Base-by-base conservation (phyloP, 2,888 invertebrate genomes). In the Agonopterix alstromeriana region DNA sequence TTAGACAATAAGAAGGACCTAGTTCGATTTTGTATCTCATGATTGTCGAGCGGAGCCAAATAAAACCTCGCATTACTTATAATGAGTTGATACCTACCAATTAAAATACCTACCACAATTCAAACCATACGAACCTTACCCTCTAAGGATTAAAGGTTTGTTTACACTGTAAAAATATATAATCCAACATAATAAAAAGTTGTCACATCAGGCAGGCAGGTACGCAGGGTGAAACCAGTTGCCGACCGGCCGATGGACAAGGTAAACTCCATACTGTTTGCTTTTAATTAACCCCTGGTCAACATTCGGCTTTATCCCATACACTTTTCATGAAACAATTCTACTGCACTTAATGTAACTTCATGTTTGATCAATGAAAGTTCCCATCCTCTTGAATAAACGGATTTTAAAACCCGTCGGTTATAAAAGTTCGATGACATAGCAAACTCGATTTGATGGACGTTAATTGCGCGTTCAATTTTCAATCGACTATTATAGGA, bases 271-370 rank as follows among this genome's bases (percentile, higher is more conserved):
- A 60, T 58, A 61, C 57, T 83, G 84, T 87, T 85, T 85, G 77
- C 74, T 77, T 87, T 86, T 82, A 83, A 87, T 87, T 85, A 87
- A 81, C 78, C 77, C 68, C 71, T 73, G 70, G 81, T 79, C 79
- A 82, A 85, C 82, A 81, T 61, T 63, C 70, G 67, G 73, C 68
- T 74, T 65, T 67, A 63, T 62, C 58, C 70, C 74, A 77, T 82
- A 80, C 75, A 82, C 73, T 82, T 81, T 85, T 84, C 80, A 83
- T 82, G 75, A 78, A 77, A 79, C 82, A 77, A 77, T 80, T 70
- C 73, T 67, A 70, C 43, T 43, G 27, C 27, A 43, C 27, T 43
- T 43, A 17, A 27, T 43, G 27, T 42, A 42, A 8, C 12, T 10
- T 17, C 11, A 11, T 8, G 10, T 43, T 43, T 9, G 27, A 27